These are phyloP conservation scores for Silurus aristotelis DNA, from an alignment of 2,797 vertebrate species.

Conservation along the genomic window DNA sequence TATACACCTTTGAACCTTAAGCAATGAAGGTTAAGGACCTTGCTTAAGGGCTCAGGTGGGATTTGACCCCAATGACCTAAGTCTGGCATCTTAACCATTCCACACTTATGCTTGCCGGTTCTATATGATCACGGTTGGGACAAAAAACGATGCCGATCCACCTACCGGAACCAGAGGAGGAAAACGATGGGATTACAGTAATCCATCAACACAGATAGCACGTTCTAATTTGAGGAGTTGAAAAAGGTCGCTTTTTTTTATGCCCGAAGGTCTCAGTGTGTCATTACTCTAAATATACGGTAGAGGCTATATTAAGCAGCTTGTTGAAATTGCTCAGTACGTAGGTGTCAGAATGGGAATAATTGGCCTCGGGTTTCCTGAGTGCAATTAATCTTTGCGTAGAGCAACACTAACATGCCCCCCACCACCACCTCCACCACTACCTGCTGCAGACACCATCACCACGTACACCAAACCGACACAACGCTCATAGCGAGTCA, in stretches of 20 bases:
- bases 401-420: constrained; percentile 8
- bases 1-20: too few relatives aligned
- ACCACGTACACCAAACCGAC: not conserved
- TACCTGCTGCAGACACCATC: constrained; percentile 11
- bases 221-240: constrained; percentile 3
- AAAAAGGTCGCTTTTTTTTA: not conserved
- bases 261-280: not conserved
- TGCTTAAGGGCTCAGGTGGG: too few relatives aligned
- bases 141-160: not conserved
- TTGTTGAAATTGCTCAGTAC: not conserved
- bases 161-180: not conserved
- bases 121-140: not conserved
- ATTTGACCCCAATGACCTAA: too few relatives aligned
- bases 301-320: constrained; percentile 6
- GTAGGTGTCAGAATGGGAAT: constrained; percentile 6
- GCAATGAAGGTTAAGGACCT: too few relatives aligned
- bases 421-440: not conserved
- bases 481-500: constrained; percentile 5
- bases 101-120: too few relatives aligned
- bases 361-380: constrained; percentile 5
- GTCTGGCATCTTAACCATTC: too few relatives aligned
- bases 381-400: not conserved
- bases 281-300: constrained; percentile 13
- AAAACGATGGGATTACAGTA: not conserved
- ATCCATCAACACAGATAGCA: not conserved